Evolutionary conservation across 1,140 invertebrate species (phyloP), one percentile per base, ranked within the genome.

Genomic region (Muscidifurax raptorellus): DNA sequence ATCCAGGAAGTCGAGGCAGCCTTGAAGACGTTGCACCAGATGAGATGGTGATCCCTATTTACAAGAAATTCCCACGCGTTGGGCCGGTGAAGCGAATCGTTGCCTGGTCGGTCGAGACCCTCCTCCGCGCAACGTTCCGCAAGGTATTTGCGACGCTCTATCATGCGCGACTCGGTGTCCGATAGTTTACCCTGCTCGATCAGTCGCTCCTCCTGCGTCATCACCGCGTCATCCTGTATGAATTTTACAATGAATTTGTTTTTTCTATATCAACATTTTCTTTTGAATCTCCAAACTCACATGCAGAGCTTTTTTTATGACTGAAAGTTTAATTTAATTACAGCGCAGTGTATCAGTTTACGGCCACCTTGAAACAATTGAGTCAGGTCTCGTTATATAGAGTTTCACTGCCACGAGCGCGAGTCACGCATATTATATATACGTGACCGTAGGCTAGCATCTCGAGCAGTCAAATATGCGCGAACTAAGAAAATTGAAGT

Each of bases 1-100:
- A 98, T 97, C 97, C 97, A 97, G 0, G 97, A 97, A 2, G 97
- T 96, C 40, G 96, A 97, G 1, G 96, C 97, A 15, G 97, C 96
- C 94, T 97, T 97, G 91, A 97, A 97, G 80, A 97, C 95, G 90
- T 97, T 97, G 90, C 97, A 97, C 95, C 97, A 97, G 88, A 97
- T 96, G 74, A 97, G 93, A 88, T 96, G 96, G 90, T 97, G 95
- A 88, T 96, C 95, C 87, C 94, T 94, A 91, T 96, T 96, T 86
- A 97, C 95, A 86, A 97, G 94, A 89, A 97, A 97, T 89, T 97
- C 96, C 97, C 96, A 97, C 4, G 97, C 95, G 87, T 97, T 96
- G 9, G 96, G 95, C 86, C 93, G 94, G 87, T 96, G 95, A 85
- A 96, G 93, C 2, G 94, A 94, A 88, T 96, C 95, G 87, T 95